Percentiles rank a stretch among this genome's conserved stretches.
Evolutionary conservation across 1,140 invertebrate species (phyloP).

Genomic region (Drosophila navojoa): DNA sequence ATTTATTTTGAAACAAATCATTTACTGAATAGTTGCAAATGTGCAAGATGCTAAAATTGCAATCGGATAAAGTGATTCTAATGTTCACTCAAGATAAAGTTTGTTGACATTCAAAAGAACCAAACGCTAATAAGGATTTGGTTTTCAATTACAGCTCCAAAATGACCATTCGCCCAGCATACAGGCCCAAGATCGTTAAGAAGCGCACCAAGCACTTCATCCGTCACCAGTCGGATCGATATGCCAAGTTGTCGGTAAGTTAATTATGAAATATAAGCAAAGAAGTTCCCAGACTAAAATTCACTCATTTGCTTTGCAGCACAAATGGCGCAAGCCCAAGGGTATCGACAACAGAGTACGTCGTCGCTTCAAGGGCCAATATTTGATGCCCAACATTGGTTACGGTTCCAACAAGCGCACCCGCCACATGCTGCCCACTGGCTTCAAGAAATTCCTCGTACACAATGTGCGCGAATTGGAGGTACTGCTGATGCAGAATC

Average conservation of each 20-base stretch:
- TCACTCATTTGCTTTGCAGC: slow-evolving; percentile 56
- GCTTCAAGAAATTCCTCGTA: slow-evolving; percentile 94
- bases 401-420: slow-evolving; percentile 98
- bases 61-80: background rate
- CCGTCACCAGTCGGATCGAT: slow-evolving; percentile 98
- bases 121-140: slow-evolving; percentile 2
- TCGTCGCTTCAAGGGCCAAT: slow-evolving; percentile 99
- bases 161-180: slow-evolving; percentile 94
- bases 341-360: slow-evolving; percentile 99
- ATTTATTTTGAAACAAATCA: slow-evolving; percentile 15
- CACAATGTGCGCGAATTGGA: slow-evolving; percentile 93
- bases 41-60: slow-evolving; percentile 22
- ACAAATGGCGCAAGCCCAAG: slow-evolving; percentile 88
- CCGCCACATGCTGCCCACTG: slow-evolving; percentile 98
- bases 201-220: slow-evolving; percentile 98
- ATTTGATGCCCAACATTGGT: slow-evolving; percentile 99
- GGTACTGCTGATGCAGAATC: slow-evolving; percentile 99
- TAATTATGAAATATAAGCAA: slow-evolving; percentile 16
- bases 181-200: slow-evolving; percentile 95
- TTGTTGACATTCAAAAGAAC: slow-evolving; percentile 53
- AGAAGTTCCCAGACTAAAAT: background rate
- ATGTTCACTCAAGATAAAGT: slow-evolving; percentile 33
- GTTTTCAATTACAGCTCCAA: slow-evolving; percentile 76
- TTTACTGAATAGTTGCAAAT: background rate
- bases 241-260: slow-evolving; percentile 95